These are phyloP conservation scores for Panthera leo DNA, from an alignment of 2,113 vertebrate genomes.

Conservation along the genomic window DNA sequence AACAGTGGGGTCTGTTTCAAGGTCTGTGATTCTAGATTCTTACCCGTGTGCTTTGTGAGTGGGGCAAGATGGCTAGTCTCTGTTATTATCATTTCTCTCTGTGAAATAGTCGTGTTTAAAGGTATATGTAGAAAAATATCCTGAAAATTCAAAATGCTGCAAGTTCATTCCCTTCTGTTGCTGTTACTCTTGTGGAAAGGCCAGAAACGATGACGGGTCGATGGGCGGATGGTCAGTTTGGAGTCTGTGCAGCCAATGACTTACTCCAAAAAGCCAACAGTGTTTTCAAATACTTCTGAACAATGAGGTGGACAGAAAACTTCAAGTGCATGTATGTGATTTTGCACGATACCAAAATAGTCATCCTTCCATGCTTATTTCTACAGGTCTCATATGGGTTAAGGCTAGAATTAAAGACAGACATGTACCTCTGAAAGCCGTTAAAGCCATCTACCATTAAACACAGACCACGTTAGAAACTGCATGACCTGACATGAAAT, in stretches of 20 bases:
- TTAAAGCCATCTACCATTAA: not conserved
- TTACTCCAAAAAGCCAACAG: not conserved
- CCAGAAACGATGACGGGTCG: not conserved
- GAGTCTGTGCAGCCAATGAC: not conserved
- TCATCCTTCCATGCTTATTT: not conserved
- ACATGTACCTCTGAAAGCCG: not conserved
- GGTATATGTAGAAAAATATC: not conserved
- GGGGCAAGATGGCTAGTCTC: not conserved
- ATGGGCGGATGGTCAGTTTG: not conserved
- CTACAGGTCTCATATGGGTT: not conserved
- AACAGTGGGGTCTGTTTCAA: not conserved
- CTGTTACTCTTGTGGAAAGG: not conserved
- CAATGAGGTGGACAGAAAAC: not conserved
- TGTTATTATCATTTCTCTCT: not conserved
- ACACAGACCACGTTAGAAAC: not conserved
- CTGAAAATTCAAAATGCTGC: conserved; percentile 18
- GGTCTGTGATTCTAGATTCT: not conserved
- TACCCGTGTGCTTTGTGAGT: not conserved
- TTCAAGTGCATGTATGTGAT: not conserved
- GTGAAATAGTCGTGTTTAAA: conserved; percentile 3
- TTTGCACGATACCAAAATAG: not conserved
- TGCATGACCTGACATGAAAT: not conserved
- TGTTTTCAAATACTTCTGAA: not conserved
- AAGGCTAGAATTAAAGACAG: not conserved
- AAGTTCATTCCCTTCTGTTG: not conserved